These are phyloP conservation scores for Corvus cornix DNA, from an alignment of 2,113 vertebrate species.

Conservation along the genomic window DNA sequence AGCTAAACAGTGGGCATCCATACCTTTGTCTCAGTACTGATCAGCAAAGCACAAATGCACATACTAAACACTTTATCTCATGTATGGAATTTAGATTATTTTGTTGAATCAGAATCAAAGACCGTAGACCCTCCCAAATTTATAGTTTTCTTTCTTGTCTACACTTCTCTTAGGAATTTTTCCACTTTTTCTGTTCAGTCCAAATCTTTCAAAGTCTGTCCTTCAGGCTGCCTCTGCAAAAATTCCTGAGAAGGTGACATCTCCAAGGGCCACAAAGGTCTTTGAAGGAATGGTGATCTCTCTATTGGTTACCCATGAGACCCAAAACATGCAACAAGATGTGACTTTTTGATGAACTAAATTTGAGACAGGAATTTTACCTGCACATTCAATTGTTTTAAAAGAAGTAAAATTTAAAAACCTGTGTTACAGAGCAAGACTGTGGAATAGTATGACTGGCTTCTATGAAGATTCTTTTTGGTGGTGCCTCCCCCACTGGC, in stretches of 20 bases:
- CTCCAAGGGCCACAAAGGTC: neutral
- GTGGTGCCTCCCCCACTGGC: neutral
- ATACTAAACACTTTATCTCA: neutral
- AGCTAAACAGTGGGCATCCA: neutral
- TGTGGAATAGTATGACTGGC: neutral
- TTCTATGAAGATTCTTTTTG: neutral
- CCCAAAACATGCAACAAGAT: neutral
- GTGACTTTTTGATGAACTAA: neutral
- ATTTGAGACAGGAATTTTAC: neutral
- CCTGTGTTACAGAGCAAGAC: neutral
- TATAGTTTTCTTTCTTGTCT: neutral
- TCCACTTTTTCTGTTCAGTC: neutral
- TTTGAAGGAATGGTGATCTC: neutral
- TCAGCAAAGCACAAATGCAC: rapidly evolving
- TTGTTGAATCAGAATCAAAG: neutral
- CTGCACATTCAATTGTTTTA: neutral
- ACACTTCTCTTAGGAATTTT: neutral
- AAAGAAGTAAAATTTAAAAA: neutral
- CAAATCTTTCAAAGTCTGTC: neutral
- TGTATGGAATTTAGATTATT: neutral
- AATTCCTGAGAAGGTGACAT: neutral
- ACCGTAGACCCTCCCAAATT: neutral
- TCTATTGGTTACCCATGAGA: neutral
- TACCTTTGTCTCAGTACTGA: neutral
- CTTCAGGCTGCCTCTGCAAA: neutral